Evolutionary conservation across 2,888 invertebrate species (phyloP), one percentile per base, ranked within the genome.

Genomic region (Mylabris sibirica): DNA sequence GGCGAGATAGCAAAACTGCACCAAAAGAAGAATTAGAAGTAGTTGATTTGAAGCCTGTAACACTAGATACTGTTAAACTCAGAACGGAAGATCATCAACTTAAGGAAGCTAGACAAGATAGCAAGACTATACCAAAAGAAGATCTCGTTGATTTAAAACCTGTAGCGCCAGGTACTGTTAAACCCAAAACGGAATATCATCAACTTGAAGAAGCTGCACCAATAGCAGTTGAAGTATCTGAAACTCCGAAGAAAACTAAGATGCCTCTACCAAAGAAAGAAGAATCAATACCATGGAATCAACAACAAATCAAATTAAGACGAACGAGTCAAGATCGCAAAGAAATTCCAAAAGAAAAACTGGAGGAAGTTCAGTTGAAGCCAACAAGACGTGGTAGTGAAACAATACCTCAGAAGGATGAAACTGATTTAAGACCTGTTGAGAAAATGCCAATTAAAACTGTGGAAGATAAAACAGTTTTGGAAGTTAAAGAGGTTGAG

Each of bases 251-350:
- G 30, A 34, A 24, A 9, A 65, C 30, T 59, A 61, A 68, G 11
- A n/a, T 59, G 53, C 68, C 66, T 64, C 63, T 60, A 66, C 69
- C 63, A 34, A 67, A 8, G 87, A 91, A 78, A 90, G 86, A 87
- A 65, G 74, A 77, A 69, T 63, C 65, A 49, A 44, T 79, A 72
- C 87, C 89, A n/a, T 89, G 89, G 89, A 92, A 89, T 8, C 71
- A 74, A 71, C 73, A 74, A 64, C 65, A 72, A 57, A 73, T 75
- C 17, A 68, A 22, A 17, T 66, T 75, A 9, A 74, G 70, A 68
- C 53, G 49, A 62, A 59, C 70, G 30, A 62, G 65, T n/a, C 53
- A 61, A 17, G 81, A 83, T 41, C 80, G 74, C 63, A 86, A 85
- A 75, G 82, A 83, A 69, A 74, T 83, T 44, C 77, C 66, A 0